Percentiles rank a stretch among this genome's conserved stretches.
phyloP scores from a whole-genome alignment of 2,888 invertebrate species.

The Caenorhabditis auriculariae region DNA sequence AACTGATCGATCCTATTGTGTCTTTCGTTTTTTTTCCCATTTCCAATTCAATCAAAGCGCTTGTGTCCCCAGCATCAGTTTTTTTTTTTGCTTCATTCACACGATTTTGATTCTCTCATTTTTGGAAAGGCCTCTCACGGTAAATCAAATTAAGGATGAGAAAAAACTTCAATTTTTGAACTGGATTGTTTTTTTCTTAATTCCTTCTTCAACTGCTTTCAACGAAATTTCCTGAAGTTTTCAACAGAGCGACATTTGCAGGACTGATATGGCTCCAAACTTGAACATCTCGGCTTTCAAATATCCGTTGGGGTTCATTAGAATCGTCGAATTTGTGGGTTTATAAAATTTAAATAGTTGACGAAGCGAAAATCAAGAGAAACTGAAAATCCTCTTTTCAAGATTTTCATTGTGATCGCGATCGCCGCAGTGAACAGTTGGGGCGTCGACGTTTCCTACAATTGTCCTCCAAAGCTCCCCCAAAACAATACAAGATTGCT shows the following conservation, averaged over 20 bases:
- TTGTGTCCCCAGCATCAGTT: no score
- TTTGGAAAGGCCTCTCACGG: no score
- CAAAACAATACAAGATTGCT: not conserved
- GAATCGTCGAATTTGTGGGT: constrained; percentile 55
- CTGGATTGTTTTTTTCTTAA: not conserved
- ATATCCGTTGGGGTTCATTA: constrained; percentile 60
- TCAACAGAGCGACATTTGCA: no score
- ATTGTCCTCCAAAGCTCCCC: constrained; percentile 19
- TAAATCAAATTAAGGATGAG: no score
- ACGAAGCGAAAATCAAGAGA: not conserved
- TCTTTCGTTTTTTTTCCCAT: no score
- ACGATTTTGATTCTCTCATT: no score
- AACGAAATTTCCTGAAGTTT: no score
- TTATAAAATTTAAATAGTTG: constrained; percentile 1
- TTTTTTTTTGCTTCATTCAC: no score
- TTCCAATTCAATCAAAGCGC: no score
- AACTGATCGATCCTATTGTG: no score
- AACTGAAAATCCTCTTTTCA: constrained; percentile 2
- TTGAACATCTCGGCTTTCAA: constrained; percentile 45
- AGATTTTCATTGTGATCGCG: constrained; percentile 57
- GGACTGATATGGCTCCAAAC: constrained; percentile 6
- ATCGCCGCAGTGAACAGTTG: constrained; percentile 53
- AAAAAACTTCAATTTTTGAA: no score
- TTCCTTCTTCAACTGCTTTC: not conserved
- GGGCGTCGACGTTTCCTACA: constrained; percentile 36